These are phyloP conservation scores for Cheilosia vernalis DNA, from an alignment of 2,888 invertebrate species.

Conservation along the genomic window DNA sequence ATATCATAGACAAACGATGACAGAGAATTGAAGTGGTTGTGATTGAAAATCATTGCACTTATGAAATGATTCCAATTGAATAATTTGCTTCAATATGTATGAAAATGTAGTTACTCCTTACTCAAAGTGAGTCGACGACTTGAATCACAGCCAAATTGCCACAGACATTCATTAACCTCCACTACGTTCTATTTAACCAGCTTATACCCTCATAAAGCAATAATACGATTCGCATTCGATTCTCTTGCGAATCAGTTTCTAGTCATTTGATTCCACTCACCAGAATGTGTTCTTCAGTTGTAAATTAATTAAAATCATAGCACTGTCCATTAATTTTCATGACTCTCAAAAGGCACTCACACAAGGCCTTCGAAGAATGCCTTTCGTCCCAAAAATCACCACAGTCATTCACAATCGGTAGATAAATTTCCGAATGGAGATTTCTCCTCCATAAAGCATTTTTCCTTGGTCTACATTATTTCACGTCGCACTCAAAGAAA, in stretches of 20 bases:
- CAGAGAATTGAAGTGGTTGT: too few species aligned
- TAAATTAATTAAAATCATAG: constrained; percentile 8
- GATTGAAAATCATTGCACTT: too few species aligned
- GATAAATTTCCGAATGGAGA: background rate
- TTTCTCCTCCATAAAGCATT: background rate
- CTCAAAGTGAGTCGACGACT: too few species aligned
- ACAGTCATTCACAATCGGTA: constrained; percentile 1
- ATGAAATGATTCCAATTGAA: too few species aligned
- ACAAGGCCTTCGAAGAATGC: background rate
- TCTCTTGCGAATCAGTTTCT: background rate
- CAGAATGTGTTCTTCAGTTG: background rate
- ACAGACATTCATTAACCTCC: background rate
- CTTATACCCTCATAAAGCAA: background rate
- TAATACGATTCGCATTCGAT: background rate
- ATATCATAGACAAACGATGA: too few species aligned
- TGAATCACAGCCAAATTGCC: background rate
- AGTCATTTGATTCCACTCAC: background rate
- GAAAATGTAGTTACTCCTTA: too few species aligned
- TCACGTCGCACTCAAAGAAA: background rate
- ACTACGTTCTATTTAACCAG: background rate
- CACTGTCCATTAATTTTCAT: constrained; percentile 19
- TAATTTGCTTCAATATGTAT: too few species aligned
- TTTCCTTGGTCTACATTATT: background rate
- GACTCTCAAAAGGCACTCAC: background rate
- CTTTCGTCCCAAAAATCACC: background rate